Conservation (phyloP, 2,888 invertebrate genomes). For the Pandemis heparana region DNA sequence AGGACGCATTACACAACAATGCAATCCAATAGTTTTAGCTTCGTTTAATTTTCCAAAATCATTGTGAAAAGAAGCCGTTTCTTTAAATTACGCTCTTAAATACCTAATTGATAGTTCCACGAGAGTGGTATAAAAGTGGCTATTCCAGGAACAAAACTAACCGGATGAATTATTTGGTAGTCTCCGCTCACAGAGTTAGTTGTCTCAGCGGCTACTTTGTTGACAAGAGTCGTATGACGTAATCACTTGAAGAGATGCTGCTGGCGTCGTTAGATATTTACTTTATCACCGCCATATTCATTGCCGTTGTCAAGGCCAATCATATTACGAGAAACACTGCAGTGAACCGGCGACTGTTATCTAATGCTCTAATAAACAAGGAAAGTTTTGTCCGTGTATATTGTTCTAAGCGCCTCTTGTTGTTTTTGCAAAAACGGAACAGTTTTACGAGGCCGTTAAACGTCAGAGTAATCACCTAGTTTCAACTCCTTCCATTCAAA, state of each 20-base stretch:
- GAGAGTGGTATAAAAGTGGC: background rate
- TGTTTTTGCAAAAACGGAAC: constrained; percentile 45
- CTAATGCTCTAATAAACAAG: constrained; percentile 25
- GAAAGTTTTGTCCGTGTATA: constrained; percentile 30
- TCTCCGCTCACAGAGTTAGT: background rate
- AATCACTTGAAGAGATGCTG: constrained; percentile 54
- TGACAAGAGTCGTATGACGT: constrained; percentile 61
- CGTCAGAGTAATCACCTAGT: constrained; percentile 47
- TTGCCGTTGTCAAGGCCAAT: constrained; percentile 50
- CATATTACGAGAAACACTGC: constrained; percentile 29
- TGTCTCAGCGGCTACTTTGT: constrained; percentile 51
- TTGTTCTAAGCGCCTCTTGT: constrained; percentile 41
- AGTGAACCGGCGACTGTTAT: constrained; percentile 27
- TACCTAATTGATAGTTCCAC: background rate
- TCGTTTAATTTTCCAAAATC: background rate
- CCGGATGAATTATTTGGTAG: background rate
- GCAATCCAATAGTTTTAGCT: background rate
- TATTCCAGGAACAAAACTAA: background rate
- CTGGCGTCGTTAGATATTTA: constrained; percentile 46
- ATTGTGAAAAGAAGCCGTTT: background rate
- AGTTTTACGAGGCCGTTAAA: constrained; percentile 51
- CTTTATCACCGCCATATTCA: constrained; percentile 51
- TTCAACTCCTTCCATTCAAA: constrained; percentile 51
- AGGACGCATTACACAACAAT: constrained; percentile 58
- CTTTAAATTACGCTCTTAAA: background rate